Evolutionary conservation across 2,113 vertebrate species (phyloP).

Genomic region (Calyptommatus sinebrachiatus): DNA sequence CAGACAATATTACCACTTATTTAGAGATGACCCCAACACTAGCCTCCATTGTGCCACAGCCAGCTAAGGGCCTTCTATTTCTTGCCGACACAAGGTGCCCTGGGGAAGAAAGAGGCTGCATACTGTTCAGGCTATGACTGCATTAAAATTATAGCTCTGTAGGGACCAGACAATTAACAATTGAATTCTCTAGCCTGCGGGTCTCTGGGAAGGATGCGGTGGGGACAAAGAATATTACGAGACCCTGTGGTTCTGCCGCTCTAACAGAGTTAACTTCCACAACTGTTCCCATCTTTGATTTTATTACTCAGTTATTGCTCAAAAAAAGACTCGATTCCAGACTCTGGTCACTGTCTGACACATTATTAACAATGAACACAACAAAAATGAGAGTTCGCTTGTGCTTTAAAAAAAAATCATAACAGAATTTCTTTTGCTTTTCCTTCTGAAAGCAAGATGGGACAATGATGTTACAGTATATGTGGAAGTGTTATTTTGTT

Average conservation of each 20-base stretch:
- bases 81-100: slow-evolving; percentile 67
- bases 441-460: slow-evolving; percentile 9
- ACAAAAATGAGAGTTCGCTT: slow-evolving; percentile 16
- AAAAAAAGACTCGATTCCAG: background rate
- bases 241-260: slow-evolving; percentile 29
- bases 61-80: slow-evolving; percentile 60
- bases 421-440: no score
- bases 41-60: slow-evolving; percentile 63
- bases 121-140: slow-evolving; percentile 68
- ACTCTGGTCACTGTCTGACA: slow-evolving; percentile 34
- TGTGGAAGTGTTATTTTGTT: slow-evolving; percentile 33
- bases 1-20: slow-evolving; percentile 77
- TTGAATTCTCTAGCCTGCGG: slow-evolving; percentile 65
- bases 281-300: slow-evolving; percentile 54
- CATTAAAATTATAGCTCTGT: slow-evolving; percentile 68
- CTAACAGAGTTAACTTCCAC: slow-evolving; percentile 52
- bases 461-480: background rate
- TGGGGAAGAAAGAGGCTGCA: slow-evolving; percentile 64
- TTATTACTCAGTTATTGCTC: slow-evolving; percentile 40
- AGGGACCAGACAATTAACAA: slow-evolving; percentile 74
- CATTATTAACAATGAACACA: slow-evolving; percentile 1
- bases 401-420: background rate
- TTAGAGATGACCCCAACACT: slow-evolving; percentile 75
- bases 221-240: slow-evolving; percentile 37
- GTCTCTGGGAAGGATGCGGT: slow-evolving; percentile 46